These are phyloP conservation scores for Chascanopsetta lugubris DNA, from an alignment of 2,113 vertebrate genomes.

Conservation along the genomic window DNA sequence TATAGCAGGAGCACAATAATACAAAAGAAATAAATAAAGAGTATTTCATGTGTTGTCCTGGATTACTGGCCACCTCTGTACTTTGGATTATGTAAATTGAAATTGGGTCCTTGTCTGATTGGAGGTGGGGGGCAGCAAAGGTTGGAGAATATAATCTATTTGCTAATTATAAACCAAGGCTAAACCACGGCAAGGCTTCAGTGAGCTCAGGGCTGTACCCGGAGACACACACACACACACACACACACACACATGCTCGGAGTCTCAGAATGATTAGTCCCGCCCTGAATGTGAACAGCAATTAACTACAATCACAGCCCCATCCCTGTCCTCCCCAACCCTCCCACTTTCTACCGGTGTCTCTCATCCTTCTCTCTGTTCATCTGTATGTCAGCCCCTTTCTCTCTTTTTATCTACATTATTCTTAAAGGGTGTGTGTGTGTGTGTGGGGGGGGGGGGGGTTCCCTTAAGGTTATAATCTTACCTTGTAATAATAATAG, in stretches of 20 bases:
- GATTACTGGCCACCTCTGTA: constrained; percentile 19
- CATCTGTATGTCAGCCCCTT: constrained; percentile 31
- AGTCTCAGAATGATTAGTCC: constrained; percentile 62
- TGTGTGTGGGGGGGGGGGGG: no score
- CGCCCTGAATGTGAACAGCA: constrained; percentile 66
- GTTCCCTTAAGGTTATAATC: not conserved
- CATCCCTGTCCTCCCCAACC: constrained; percentile 44
- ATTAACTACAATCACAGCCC: constrained; percentile 73
- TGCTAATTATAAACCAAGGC: constrained; percentile 71
- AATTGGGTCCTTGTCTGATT: constrained; percentile 37
- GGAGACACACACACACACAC: constrained; percentile 20
- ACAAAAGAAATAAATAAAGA: no score
- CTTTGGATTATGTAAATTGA: constrained; percentile 34
- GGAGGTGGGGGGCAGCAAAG: constrained; percentile 23
- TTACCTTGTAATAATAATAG: no score
- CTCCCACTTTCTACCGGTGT: constrained; percentile 32
- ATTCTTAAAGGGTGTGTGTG: constrained; percentile 10
- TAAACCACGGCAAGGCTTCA: constrained; percentile 40
- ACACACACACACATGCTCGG: constrained; percentile 9
- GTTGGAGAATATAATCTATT: constrained; percentile 59
- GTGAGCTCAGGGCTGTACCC: constrained; percentile 45
- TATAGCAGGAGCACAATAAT: not conserved
- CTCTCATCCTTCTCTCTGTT: constrained; percentile 30
- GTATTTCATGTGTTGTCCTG: constrained; percentile 26
- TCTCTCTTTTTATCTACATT: constrained; percentile 22